These are phyloP conservation scores for Theonella swinhoei DNA, from an alignment of 37 sponge, comb jelly and placozoan genomes.

Conservation along the genomic window DNA sequence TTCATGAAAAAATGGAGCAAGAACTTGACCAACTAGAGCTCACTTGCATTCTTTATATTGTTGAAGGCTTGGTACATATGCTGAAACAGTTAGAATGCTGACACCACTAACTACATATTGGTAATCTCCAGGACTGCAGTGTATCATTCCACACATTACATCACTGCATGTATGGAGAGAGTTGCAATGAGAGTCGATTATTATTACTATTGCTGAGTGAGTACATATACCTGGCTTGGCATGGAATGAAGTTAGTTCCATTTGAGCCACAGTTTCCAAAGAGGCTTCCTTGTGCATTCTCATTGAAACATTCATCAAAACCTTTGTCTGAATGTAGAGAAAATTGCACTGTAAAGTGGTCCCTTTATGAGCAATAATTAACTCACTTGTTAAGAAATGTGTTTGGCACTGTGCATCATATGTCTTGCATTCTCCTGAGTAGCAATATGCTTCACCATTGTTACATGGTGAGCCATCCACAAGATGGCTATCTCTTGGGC, in stretches of 20 bases:
- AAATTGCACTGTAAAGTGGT: not conserved
- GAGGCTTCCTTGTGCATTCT: slow-evolving; percentile 25
- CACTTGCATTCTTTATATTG: no score
- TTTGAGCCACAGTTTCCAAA: slow-evolving; percentile 61
- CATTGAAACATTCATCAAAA: slow-evolving; percentile 9
- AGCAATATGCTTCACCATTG: slow-evolving; percentile 45
- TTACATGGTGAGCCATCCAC: slow-evolving; percentile 41
- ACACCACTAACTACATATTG: no score
- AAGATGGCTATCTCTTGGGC: slow-evolving; percentile 34
- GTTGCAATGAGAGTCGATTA: no score
- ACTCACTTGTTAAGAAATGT: not conserved
- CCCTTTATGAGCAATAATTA: not conserved
- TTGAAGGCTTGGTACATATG: no score
- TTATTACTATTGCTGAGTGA: no score
- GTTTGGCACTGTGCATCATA: slow-evolving; percentile 26
- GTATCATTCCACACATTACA: no score
- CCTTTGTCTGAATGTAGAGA: slow-evolving; percentile 9
- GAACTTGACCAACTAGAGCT: no score
- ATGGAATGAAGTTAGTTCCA: slow-evolving; percentile 9
- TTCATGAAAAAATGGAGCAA: no score
- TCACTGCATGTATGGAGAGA: no score
- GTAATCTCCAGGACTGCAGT: no score
- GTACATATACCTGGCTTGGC: slow-evolving; percentile 26
- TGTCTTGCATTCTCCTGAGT: slow-evolving; percentile 34
- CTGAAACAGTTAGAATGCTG: no score